A percentile compares a stretch with the other conserved stretches of the same genome.
These are phyloP conservation scores for Oreonectes daqikongensis DNA, from an alignment of 2,797 vertebrate species.

Conservation along the genomic window DNA sequence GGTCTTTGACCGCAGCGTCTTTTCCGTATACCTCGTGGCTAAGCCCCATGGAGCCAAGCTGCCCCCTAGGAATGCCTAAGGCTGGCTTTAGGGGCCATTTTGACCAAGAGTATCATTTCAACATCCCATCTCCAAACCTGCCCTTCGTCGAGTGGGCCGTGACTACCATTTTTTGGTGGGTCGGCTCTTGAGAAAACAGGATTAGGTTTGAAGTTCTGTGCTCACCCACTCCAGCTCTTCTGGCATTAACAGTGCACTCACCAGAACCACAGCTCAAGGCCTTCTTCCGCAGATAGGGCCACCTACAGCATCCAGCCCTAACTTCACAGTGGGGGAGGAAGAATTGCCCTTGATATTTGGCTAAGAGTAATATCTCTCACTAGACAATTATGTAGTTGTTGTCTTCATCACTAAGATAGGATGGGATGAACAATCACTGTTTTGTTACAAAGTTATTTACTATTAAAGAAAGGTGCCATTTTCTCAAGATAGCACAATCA, in stretches of 20 bases:
- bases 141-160: constrained; percentile 32
- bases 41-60: constrained; percentile 73
- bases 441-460: constrained; percentile 50
- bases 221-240: constrained; percentile 43
- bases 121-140: constrained; percentile 42
- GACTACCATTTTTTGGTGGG: constrained; percentile 42
- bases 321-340: constrained; percentile 55
- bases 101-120: constrained; percentile 71
- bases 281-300: constrained; percentile 27
- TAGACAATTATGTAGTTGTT: constrained; percentile 58
- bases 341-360: constrained; percentile 75
- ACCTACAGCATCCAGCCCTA: constrained; percentile 35
- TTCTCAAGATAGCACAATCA: constrained; percentile 13
- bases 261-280: constrained; percentile 27
- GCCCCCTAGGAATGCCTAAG: constrained; percentile 77
- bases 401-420: constrained; percentile 55
- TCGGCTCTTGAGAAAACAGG: constrained; percentile 58
- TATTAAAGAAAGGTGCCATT: constrained; percentile 32
- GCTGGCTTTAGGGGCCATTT: constrained; percentile 74
- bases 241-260: constrained; percentile 39
- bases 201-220: constrained; percentile 56
- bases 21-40: constrained; percentile 63
- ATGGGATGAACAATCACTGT: constrained; percentile 29
- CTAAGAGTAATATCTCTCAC: constrained; percentile 55
- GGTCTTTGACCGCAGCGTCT: constrained; percentile 55